Evolutionary conservation across 2,888 invertebrate genomes (phyloP).

Genomic region (Apamea epomidion): DNA sequence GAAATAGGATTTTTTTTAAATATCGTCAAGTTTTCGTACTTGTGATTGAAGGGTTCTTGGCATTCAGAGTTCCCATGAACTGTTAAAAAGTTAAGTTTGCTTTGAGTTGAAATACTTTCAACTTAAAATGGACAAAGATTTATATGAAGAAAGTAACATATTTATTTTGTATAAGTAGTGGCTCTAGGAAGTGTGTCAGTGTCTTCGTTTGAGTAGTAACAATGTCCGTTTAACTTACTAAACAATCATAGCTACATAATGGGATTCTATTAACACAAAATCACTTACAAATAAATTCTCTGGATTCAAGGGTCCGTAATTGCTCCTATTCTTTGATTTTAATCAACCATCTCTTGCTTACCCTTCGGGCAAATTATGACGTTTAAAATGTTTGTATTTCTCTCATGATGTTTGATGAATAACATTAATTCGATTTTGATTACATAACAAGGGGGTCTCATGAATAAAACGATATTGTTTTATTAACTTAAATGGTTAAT

Average conservation of each 20-base stretch:
- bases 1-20: conserved; percentile 72
- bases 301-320: conserved; percentile 70
- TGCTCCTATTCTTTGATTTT: conserved; percentile 74
- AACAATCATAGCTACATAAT: conserved; percentile 40
- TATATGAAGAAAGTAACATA: background rate
- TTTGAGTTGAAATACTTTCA: conserved; percentile 9
- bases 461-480: conserved; percentile 69
- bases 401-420: conserved; percentile 79
- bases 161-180: background rate
- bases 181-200: background rate
- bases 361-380: conserved; percentile 78
- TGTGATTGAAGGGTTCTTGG: conserved; percentile 60
- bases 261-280: conserved; percentile 34
- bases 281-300: conserved; percentile 38
- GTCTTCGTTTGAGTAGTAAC: background rate
- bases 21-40: conserved; percentile 68
- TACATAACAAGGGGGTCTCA: conserved; percentile 76
- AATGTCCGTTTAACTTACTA: conserved; percentile 8
- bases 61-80: conserved; percentile 43
- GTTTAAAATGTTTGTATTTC: conserved; percentile 82
- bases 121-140: conserved; percentile 5
- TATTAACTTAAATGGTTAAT: conserved; percentile 68
- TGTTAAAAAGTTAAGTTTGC: conserved; percentile 37
- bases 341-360: conserved; percentile 71
- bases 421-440: conserved; percentile 83